A percentile compares a stretch with the other conserved stretches of the same genome.
These are phyloP conservation scores for Julus scanicus DNA, from an alignment of 2,888 invertebrate genomes.

Conservation along the genomic window DNA sequence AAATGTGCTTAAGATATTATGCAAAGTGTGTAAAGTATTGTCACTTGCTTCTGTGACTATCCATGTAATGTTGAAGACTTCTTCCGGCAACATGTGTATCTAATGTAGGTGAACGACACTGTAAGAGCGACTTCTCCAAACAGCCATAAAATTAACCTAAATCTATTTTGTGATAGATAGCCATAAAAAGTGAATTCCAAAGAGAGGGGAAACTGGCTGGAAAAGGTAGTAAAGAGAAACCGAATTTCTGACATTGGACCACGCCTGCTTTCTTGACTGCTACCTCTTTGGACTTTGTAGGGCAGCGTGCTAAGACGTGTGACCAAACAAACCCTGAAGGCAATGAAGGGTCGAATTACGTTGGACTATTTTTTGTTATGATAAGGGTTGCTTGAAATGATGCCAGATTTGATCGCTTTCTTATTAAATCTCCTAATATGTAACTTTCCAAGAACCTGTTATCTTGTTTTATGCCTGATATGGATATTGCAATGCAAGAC, in stretches of 20 bases:
- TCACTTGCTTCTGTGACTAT: too few relatives aligned
- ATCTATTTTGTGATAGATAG: background rate
- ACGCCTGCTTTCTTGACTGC: background rate
- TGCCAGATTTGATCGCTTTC: slow-evolving; percentile 4
- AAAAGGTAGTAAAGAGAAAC: slow-evolving; percentile 44
- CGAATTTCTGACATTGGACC: slow-evolving; percentile 49
- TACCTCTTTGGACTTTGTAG: background rate
- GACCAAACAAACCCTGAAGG: background rate
- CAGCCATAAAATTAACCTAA: slow-evolving; percentile 16
- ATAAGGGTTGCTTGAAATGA: background rate
- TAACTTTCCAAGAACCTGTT: background rate
- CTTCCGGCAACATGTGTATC: background rate
- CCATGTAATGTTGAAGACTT: background rate
- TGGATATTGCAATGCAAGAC: background rate
- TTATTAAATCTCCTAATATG: background rate
- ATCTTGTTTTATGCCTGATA: too few relatives aligned
- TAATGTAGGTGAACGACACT: background rate
- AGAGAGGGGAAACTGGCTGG: background rate
- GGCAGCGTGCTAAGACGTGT: background rate
- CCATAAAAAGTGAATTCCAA: background rate
- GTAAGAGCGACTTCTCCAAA: background rate
- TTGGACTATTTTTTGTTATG: background rate
- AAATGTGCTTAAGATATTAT: too few relatives aligned
- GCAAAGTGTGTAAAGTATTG: too few relatives aligned
- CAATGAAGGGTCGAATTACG: background rate